These are phyloP conservation scores for Gnathonemus longibarbis DNA, from an alignment of 2,113 vertebrate genomes.

Conservation along the genomic window DNA sequence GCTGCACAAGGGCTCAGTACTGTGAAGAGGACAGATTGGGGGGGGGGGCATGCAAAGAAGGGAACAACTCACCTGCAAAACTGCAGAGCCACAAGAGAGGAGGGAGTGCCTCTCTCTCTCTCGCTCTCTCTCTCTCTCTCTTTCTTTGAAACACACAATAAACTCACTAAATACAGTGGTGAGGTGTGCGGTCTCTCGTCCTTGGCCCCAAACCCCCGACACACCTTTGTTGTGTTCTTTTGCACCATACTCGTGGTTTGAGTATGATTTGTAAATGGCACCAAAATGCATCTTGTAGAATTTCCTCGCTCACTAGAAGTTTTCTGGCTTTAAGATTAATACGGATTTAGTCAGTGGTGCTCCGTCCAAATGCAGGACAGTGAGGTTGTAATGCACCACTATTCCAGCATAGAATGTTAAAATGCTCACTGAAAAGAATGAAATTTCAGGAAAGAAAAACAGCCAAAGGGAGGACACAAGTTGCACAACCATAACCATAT, in stretches of 20 bases:
- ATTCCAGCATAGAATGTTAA: neutral
- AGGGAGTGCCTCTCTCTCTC: neutral
- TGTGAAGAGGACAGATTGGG: neutral
- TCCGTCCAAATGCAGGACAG: neutral
- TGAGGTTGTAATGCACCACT: neutral
- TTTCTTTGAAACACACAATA: neutral
- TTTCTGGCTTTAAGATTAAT: neutral
- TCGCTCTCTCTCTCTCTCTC: neutral
- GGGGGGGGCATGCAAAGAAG: neutral
- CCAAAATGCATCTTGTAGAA: neutral
- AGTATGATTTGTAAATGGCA: neutral
- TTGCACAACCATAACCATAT: neutral
- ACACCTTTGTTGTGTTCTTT: neutral
- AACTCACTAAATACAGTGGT: neutral
- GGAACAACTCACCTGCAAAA: neutral
- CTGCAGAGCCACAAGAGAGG: neutral
- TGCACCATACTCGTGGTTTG: neutral
- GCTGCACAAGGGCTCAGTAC: neutral
- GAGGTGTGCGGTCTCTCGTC: neutral
- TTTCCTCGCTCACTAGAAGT: neutral
- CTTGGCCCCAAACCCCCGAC: neutral
- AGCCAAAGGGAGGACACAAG: neutral
- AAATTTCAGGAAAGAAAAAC: neutral
- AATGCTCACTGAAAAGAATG: neutral
- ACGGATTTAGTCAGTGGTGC: neutral